Base-by-base conservation (phyloP, 2,113 vertebrate species). In the Tympanuchus pallidicinctus region DNA sequence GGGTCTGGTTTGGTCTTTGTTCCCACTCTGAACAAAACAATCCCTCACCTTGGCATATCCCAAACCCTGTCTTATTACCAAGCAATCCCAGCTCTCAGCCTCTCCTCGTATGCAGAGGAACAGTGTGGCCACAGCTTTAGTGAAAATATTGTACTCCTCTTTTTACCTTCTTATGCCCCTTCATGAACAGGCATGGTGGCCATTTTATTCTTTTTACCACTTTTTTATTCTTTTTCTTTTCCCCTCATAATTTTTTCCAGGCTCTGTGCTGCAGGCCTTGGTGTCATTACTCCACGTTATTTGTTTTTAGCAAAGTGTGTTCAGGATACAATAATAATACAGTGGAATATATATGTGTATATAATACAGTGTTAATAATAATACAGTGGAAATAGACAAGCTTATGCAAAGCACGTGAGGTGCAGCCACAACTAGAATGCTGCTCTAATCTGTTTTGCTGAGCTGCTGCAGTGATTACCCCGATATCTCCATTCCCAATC, bases 71-170 rank as follows among this genome's bases (percentile, higher is more conserved):
- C 34, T 61, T 0, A 0, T 11, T 59, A 10, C 42, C 43, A 18
- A 56, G 1, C 16, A 14, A 4, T 66, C 42, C 73, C 17, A 43
- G 14, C 64, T 54, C 45, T 24, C 16, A 15, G n/a, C 25, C 24
- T 12, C 32, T 18, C 47, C 28, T 40, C 2, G 1, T 2, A 0
- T 22, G 6, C 2, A 8, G 30, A 3, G 14, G 8, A 56, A 43
- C 32, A 42, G 36, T 7, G 36, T 40, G 45, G 48, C 21, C 72
- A 47, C 18, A 40, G 40, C 54, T n/a, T 16, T 48, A 27, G 40
- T 5, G 11, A 50, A 16, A 16, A 4, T 34, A 2, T 67, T 57
- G 61, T 36, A 30, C 42, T 42, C 19, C 11, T n/a, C 34, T 3
- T 43, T 24, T 27, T 18, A 59, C 64, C 87, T 52, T 64, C 54